A percentile compares a stretch with the other conserved stretches of the same genome.
phyloP scores from a whole-genome alignment of 2,888 invertebrate species.

The Drosophila tanythrix region DNA sequence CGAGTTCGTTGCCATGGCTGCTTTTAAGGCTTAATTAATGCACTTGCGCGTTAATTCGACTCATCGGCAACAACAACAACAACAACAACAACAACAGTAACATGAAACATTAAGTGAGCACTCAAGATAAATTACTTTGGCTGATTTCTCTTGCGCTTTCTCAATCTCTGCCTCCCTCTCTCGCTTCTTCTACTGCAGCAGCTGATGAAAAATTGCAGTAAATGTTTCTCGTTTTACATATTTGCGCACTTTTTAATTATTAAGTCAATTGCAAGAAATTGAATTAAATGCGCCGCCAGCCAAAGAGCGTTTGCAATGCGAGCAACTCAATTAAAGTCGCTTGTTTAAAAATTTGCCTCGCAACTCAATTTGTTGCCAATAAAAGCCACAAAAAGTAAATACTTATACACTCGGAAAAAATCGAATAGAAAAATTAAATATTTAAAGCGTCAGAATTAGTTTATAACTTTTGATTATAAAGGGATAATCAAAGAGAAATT shows the following conservation, averaged over 20 bases:
- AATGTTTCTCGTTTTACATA: constrained; percentile 27
- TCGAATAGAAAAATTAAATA: neutral
- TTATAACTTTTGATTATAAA: neutral
- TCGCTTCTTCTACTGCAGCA: constrained; percentile 7
- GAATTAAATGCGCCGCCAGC: constrained; percentile 35
- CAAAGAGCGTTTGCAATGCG: constrained; percentile 8
- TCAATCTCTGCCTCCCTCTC: neutral
- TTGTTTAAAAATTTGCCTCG: constrained; percentile 6
- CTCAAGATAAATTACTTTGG: constrained; percentile 76
- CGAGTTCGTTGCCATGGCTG: constrained; percentile 49
- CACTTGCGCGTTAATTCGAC: constrained; percentile 71
- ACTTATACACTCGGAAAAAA: neutral
- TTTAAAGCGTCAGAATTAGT: too few species aligned
- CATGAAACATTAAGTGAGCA: constrained; percentile 63
- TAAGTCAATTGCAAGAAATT: constrained; percentile 64
- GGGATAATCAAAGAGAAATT: neutral
- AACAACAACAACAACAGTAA: constrained; percentile 11
- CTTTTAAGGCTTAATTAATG: constrained; percentile 76
- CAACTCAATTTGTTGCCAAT: constrained; percentile 21
- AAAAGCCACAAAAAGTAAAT: constrained; percentile 29
- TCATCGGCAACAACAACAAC: constrained; percentile 31
- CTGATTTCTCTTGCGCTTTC: constrained; percentile 34
- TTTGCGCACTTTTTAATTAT: constrained; percentile 33
- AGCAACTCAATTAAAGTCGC: constrained; percentile 20
- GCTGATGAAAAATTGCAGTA: constrained; percentile 16